Base-by-base conservation (phyloP, 2,888 invertebrate species). In the Erebia epiphron region DNA sequence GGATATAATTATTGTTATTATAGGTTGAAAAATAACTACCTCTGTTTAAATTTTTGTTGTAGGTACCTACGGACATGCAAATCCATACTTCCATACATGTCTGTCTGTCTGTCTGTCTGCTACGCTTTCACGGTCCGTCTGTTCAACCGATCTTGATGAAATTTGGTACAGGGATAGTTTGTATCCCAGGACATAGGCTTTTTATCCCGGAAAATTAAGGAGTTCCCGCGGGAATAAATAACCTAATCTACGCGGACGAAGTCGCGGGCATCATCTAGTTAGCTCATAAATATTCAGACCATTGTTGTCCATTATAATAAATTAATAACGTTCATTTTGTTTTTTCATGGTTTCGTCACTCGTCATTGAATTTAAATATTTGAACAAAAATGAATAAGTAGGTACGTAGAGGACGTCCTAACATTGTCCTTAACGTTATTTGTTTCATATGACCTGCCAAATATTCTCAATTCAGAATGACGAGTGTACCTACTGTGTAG, bases 11-110 rank as follows among this genome's bases (percentile, higher is more conserved):
- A 70, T 70, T 67, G 60, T 79, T 82, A 77, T 26, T 26, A 26
- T 4, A n/a, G 52, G 49, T 84, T 86, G 82, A 85, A 35, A 35
- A 35, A 83, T 81, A 87, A 87, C 77, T 83, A 87, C 86, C 11
- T 46, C 46, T 35, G 83, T 49, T 83, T 85, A 84, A 85, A 82
- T 18, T 21, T 62, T 21, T n/a, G 16, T 61, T 35, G 35, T 35
- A 35, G 35, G 35, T 35, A 21, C 78, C 74, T 87, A 26, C 26
- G 1, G 86, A 87, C 85, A 21, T 49, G 46, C 11, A 41, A 52
- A 61, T 35, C 43, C 21, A 21, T 21, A 21, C 21, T 21, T 21
- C 21, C 21, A 21, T 21, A 21, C 21, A 2, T 21, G 21, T 21
- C 21, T 2, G 21, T 21, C 21, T 21, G 21, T 21, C 21, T 21